These are phyloP conservation scores for Notodromas monacha DNA, from an alignment of 2,888 invertebrate species.

Conservation along the genomic window DNA sequence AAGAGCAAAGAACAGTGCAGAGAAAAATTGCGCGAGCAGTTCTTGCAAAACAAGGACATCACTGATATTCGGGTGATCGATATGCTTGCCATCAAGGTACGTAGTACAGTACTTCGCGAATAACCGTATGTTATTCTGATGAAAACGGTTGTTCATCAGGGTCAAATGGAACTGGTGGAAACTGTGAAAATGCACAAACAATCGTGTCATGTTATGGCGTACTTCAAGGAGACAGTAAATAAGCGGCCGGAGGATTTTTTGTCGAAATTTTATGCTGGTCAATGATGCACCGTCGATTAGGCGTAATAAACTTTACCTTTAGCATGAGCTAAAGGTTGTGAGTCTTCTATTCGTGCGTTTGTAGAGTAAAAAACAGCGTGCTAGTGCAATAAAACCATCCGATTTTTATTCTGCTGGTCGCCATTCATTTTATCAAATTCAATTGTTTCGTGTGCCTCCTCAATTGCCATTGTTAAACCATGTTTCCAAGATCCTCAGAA, in stretches of 20 bases:
- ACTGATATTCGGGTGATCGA: constrained; percentile 62
- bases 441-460: too few species aligned
- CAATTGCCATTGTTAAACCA: too few species aligned
- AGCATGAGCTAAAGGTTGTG: too few species aligned
- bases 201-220: constrained; percentile 50
- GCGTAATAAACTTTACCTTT: too few species aligned
- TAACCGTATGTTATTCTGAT: too few species aligned
- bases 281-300: neutral
- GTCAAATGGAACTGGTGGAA: constrained; percentile 80
- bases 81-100: constrained; percentile 62
- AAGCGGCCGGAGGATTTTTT: constrained; percentile 25
- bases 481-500: too few species aligned
- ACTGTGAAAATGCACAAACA: constrained; percentile 58
- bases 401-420: too few species aligned
- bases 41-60: constrained; percentile 36
- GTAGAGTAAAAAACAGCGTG: too few species aligned
- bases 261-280: constrained; percentile 47
- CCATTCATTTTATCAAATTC: too few species aligned
- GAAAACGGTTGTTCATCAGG: constrained; percentile 24
- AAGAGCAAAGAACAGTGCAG: constrained; percentile 31
- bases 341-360: too few species aligned
- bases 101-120: too few species aligned
- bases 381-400: too few species aligned
- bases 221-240: constrained; percentile 18
- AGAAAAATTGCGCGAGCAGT: constrained; percentile 39